Evolutionary conservation across 2,113 vertebrate species (phyloP).

Genomic region (Paramisgurnus dabryanus): DNA sequence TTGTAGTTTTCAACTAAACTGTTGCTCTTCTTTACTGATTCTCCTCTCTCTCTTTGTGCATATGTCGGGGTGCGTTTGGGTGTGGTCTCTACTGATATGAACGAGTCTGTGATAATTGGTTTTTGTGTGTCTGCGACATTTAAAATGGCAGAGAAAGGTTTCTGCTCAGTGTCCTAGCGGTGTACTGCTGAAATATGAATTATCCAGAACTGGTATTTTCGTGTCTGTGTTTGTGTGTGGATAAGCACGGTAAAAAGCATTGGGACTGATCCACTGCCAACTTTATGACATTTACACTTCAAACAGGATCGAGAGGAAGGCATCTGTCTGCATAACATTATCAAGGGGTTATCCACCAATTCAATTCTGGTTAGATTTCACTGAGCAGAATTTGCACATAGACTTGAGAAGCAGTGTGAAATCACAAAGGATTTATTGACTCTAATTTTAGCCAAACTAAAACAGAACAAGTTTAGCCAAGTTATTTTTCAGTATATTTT

Average conservation of each 20-base stretch:
- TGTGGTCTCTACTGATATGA: slow-evolving; percentile 4
- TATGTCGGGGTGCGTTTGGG: slow-evolving; percentile 9
- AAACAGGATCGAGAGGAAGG: background rate
- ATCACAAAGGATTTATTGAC: background rate
- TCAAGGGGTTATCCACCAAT: no score
- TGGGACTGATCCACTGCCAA: background rate
- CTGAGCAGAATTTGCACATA: no score
- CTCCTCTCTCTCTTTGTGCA: background rate
- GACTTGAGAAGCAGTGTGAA: background rate
- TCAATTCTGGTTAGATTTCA: no score
- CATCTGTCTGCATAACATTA: no score
- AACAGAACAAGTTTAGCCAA: no score
- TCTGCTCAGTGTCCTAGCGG: background rate
- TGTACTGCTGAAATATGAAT: background rate
- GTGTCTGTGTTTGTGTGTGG: background rate
- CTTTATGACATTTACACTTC: slow-evolving; percentile 10
- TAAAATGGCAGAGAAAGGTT: background rate
- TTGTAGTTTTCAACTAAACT: no score
- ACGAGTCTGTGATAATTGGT: background rate
- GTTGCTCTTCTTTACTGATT: background rate
- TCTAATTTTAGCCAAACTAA: background rate
- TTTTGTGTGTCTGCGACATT: background rate
- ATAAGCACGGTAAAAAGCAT: background rate
- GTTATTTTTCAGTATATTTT: background rate
- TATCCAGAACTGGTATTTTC: background rate